phyloP scores from a whole-genome alignment of 2,797 vertebrate species.

The Mallotus villosus region DNA sequence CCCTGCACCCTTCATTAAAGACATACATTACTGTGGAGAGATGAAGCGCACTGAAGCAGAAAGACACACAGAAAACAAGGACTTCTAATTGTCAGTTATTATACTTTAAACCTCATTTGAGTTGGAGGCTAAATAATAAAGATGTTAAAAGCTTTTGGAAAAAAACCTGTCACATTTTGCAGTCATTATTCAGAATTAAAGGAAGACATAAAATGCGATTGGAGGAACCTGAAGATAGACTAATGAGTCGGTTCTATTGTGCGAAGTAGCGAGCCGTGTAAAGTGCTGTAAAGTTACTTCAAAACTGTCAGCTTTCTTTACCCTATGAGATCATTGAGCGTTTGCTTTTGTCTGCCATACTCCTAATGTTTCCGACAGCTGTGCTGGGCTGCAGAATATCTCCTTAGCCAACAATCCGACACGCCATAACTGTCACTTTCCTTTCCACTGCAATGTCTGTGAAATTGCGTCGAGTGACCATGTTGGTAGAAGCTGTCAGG shows the following conservation, averaged over 20 bases:
- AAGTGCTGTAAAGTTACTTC: not conserved
- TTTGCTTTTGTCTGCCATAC: not conserved
- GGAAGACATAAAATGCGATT: too few species aligned
- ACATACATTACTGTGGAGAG: slow-evolving; percentile 30
- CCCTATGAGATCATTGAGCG: not conserved
- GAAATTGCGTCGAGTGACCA: not conserved
- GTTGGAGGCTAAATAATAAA: too few species aligned
- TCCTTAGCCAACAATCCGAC: not conserved
- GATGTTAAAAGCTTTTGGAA: too few species aligned
- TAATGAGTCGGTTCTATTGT: not conserved
- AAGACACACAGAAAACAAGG: not conserved
- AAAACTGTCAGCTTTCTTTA: not conserved
- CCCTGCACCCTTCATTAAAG: slow-evolving; percentile 43
- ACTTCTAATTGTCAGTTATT: not conserved
- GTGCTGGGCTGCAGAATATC: not conserved
- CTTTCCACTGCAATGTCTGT: not conserved
- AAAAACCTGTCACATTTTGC: not conserved
- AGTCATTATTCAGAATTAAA: not conserved
- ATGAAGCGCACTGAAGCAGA: slow-evolving; percentile 26
- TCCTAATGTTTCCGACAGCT: not conserved
- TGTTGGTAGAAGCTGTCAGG: not conserved
- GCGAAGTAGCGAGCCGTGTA: not conserved
- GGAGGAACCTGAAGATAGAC: not conserved
- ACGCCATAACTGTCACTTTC: not conserved
- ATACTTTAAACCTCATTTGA: too few species aligned